Base-by-base conservation (phyloP, 2,888 invertebrate species). In the Phaonia tiefii region DNA sequence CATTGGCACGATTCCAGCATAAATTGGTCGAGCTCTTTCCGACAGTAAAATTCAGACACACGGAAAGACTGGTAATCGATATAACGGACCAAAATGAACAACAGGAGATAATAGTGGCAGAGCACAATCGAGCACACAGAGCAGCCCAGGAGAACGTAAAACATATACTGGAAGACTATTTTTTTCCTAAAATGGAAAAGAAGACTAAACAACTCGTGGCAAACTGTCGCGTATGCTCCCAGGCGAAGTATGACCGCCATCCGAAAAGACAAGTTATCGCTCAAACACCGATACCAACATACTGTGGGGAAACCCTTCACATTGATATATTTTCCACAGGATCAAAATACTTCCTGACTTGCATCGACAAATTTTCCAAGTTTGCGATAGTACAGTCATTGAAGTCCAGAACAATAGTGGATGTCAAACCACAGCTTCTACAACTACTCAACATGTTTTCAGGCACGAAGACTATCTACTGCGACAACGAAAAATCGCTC, bases 291-390 rank as follows among this genome's bases (percentile, higher is more conserved):
- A 22, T 51, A 3, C 51, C 22, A 22, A 22, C 51, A 51, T 51
- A 51, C 22, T 17, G 20, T 22, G 51, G 20, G 2, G 51, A 51
- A 11, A 10, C 22, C 54, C 54, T 54, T 25, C 54, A 54, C 13
- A 22, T 54, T 26, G 54, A 31, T 37, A 25, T 31, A 39, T 72
- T 44, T 13, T 44, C 44, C 10, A 37, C 37, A 7, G 37, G 37
- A 37, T 37, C 37, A 37, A 37, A 37, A 10, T 37, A 73, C 70
- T 81, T 81, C 58, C 71, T 81, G 49, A 82, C 79, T 39, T 79
- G 76, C 37, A 54, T 82, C 49, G 82, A 82, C 46, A 76, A 79
- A 44, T 74, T 83, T 75, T 75, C 79, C 10, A 44, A 44, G 44
- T 44, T 44, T 44, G 44, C 37, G 31, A 25, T 60, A 15, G 60